Percentiles rank a stretch among this genome's conserved stretches.
Evolutionary conservation across 1,140 invertebrate genomes (phyloP).

Genomic region (Ceratina japonica): DNA sequence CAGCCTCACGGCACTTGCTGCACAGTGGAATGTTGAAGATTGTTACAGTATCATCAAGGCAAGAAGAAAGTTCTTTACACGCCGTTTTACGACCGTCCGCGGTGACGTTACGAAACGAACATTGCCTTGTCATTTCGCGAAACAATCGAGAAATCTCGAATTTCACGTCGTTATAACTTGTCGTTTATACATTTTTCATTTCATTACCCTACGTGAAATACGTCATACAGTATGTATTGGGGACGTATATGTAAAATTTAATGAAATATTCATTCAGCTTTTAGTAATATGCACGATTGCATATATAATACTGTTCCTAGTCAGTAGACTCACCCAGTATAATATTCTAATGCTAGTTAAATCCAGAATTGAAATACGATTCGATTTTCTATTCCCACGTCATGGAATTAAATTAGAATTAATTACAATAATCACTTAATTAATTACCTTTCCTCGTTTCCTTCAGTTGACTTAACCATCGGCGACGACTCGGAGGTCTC

Average conservation of each 20-base stretch:
- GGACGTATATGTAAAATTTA: no score
- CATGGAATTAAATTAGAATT: neutral
- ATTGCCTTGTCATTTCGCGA: neutral
- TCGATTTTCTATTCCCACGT: no score
- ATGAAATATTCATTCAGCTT: no score
- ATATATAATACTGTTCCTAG: no score
- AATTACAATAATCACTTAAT: neutral
- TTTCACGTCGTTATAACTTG: neutral
- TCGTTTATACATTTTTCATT: no score
- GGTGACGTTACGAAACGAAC: constrained; percentile 29
- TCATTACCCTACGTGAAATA: no score
- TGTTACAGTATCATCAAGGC: constrained; percentile 41
- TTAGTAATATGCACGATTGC: no score
- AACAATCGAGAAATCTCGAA: constrained; percentile 26
- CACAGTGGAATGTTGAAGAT: constrained; percentile 62
- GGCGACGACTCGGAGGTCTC: constrained; percentile 14
- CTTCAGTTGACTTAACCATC: neutral
- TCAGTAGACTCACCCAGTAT: no score
- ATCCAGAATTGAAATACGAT: neutral
- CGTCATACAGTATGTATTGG: no score
- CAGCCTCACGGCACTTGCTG: constrained; percentile 63
- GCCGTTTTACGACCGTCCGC: neutral
- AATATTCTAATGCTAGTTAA: constrained; percentile 10
- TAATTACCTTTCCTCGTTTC: constrained; percentile 1
- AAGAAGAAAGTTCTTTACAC: constrained; percentile 13